Percentiles rank a stretch among this genome's conserved stretches.
These are phyloP conservation scores for Silurus glanis DNA, from an alignment of 2,113 vertebrate genomes.

Conservation along the genomic window DNA sequence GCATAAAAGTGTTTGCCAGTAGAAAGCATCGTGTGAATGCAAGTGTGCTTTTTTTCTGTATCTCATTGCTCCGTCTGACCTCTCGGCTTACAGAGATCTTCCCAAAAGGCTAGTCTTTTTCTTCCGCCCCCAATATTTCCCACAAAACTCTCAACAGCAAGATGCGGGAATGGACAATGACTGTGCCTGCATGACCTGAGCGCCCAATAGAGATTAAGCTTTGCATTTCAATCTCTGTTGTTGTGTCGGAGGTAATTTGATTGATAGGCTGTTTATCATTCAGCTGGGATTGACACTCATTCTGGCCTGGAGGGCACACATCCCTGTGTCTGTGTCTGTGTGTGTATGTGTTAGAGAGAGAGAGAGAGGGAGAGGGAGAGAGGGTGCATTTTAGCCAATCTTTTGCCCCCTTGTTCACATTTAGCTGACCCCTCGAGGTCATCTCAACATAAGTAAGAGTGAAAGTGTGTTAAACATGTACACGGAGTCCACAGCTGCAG, in stretches of 20 bases:
- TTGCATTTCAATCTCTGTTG: constrained; percentile 58
- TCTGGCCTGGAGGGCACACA: constrained; percentile 64
- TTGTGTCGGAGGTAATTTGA: constrained; percentile 63
- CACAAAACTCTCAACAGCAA: constrained; percentile 38
- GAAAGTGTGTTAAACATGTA: constrained; percentile 77
- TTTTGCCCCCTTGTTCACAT: constrained; percentile 59
- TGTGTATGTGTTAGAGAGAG: not conserved
- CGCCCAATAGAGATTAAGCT: constrained; percentile 54
- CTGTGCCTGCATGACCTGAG: constrained; percentile 36
- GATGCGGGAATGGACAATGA: constrained; percentile 30
- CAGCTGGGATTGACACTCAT: constrained; percentile 58
- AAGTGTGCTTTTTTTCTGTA: constrained; percentile 7
- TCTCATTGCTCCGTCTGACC: constrained; percentile 38
- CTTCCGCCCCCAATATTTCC: constrained; percentile 10
- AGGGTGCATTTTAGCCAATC: constrained; percentile 57
- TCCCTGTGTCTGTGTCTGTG: constrained; percentile 52
- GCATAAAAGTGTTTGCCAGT: not conserved
- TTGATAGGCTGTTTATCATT: constrained; percentile 74
- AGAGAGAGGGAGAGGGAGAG: constrained; percentile 6
- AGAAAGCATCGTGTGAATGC: not conserved
- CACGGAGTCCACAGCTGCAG: constrained; percentile 64
- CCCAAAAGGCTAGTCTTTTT: constrained; percentile 16
- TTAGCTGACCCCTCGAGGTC: constrained; percentile 74
- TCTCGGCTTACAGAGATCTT: constrained; percentile 19
- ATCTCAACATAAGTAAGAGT: constrained; percentile 79